These are phyloP conservation scores for Acleris holmiana DNA, from an alignment of 2,888 invertebrate species.

Conservation along the genomic window DNA sequence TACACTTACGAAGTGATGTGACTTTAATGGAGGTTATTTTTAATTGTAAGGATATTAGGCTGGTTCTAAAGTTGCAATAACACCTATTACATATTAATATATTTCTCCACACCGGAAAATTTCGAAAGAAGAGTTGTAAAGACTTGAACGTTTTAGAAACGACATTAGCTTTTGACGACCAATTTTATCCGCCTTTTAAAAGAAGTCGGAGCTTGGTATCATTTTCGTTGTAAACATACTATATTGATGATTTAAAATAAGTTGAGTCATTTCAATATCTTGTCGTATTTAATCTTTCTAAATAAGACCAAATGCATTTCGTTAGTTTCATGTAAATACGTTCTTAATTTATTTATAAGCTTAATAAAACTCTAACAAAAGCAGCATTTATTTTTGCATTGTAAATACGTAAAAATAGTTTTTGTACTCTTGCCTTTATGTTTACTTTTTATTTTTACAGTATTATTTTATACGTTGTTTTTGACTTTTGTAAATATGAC, in stretches of 20 bases:
- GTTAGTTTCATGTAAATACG: constrained; percentile 37
- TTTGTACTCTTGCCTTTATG: constrained; percentile 35
- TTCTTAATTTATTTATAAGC: constrained; percentile 43
- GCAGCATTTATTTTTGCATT: constrained; percentile 39
- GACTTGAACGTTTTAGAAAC: background rate
- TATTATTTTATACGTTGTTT: constrained; percentile 36
- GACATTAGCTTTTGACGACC: too few relatives aligned
- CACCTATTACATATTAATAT: background rate
- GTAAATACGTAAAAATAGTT: constrained; percentile 34
- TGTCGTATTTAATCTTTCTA: constrained; percentile 6
- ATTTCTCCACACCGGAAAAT: too few relatives aligned
- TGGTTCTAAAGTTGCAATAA: too few relatives aligned
- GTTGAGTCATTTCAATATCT: too few relatives aligned
- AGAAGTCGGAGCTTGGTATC: too few relatives aligned
- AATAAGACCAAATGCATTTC: constrained; percentile 13
- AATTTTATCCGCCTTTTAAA: too few relatives aligned
- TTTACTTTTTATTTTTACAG: constrained; percentile 25
- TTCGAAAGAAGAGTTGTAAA: too few relatives aligned
- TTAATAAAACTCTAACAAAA: constrained; percentile 37
- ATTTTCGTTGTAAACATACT: too few relatives aligned
- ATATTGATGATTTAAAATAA: too few relatives aligned
- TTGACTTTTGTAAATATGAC: constrained; percentile 31
- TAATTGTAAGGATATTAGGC: too few relatives aligned
- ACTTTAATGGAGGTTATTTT: too few relatives aligned
- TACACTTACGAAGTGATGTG: too few relatives aligned